A percentile compares a stretch with the other conserved stretches of the same genome.
Conservation (phyloP, 2,888 invertebrate genomes). For the Scrobipalpa costella region DNA sequence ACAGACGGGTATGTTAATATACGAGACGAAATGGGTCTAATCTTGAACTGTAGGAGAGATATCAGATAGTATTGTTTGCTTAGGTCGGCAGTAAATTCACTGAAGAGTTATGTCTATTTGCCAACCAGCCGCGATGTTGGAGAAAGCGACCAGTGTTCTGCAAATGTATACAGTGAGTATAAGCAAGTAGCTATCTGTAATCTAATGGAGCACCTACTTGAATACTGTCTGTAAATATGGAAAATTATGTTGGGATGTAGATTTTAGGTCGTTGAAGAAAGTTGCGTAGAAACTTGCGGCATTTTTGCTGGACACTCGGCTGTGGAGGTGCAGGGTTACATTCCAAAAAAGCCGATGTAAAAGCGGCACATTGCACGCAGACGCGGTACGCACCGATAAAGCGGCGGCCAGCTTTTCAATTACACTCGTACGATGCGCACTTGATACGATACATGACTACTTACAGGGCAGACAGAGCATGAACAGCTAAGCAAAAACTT, state of each 20-base stretch:
- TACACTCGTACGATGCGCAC: constrained; percentile 20
- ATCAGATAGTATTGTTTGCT: constrained; percentile 24
- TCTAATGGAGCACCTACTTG: constrained; percentile 19
- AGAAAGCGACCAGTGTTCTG: constrained; percentile 22
- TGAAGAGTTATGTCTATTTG: constrained; percentile 22
- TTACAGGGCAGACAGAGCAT: no score
- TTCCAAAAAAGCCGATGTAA: constrained; percentile 25
- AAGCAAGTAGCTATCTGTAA: constrained; percentile 21
- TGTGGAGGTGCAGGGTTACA: constrained; percentile 13
- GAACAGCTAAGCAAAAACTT: no score
- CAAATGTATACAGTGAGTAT: constrained; percentile 18
- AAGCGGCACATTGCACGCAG: constrained; percentile 15
- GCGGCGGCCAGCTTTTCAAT: constrained; percentile 22
- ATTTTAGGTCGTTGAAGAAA: constrained; percentile 20
- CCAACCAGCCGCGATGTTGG: constrained; percentile 16
- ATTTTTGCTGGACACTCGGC: constrained; percentile 6
- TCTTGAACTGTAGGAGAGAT: constrained; percentile 14
- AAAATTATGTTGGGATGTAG: constrained; percentile 20
- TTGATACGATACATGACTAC: background rate
- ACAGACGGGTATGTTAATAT: constrained; percentile 23
- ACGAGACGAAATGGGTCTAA: constrained; percentile 19
- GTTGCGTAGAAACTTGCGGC: constrained; percentile 19
- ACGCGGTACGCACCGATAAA: constrained; percentile 19
- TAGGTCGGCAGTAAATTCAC: constrained; percentile 18
- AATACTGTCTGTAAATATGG: constrained; percentile 18